phyloP scores from a whole-genome alignment of 2,888 invertebrate genomes.

The Heliconius sara region DNA sequence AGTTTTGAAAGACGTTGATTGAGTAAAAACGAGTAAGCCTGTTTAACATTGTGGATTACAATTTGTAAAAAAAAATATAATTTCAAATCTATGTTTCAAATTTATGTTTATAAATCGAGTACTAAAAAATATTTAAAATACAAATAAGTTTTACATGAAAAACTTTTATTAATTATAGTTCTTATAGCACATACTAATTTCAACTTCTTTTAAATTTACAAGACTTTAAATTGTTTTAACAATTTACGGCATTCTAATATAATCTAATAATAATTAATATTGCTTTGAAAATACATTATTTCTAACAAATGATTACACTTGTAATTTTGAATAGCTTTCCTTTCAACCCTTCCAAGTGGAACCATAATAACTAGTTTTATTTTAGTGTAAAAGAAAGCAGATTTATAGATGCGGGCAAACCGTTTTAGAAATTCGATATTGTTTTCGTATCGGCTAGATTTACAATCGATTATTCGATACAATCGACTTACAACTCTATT shows the following conservation, averaged over 20 bases:
- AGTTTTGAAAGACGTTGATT: background rate
- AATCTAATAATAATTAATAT: no score
- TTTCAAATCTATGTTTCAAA: no score
- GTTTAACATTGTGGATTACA: background rate
- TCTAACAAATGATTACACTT: background rate
- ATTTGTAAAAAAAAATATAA: no score
- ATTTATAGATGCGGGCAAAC: slow-evolving; percentile 21
- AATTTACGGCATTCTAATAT: background rate
- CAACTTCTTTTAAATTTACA: background rate
- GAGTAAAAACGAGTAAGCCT: background rate
- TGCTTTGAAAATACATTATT: background rate
- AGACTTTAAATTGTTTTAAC: background rate
- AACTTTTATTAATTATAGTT: background rate
- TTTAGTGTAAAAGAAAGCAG: slow-evolving; percentile 17
- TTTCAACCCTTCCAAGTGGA: slow-evolving; percentile 16
- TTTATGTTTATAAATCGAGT: no score
- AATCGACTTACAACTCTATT: slow-evolving; percentile 53
- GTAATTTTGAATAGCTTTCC: background rate
- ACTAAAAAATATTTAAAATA: no score
- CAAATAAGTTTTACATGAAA: no score
- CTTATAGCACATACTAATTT: background rate
- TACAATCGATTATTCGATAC: slow-evolving; percentile 53
- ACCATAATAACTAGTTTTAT: slow-evolving; percentile 18
- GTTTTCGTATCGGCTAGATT: slow-evolving; percentile 51
- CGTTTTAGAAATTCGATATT: slow-evolving; percentile 52